These are phyloP conservation scores for Ametastegia equiseti DNA, from an alignment of 2,888 invertebrate genomes.

Conservation along the genomic window DNA sequence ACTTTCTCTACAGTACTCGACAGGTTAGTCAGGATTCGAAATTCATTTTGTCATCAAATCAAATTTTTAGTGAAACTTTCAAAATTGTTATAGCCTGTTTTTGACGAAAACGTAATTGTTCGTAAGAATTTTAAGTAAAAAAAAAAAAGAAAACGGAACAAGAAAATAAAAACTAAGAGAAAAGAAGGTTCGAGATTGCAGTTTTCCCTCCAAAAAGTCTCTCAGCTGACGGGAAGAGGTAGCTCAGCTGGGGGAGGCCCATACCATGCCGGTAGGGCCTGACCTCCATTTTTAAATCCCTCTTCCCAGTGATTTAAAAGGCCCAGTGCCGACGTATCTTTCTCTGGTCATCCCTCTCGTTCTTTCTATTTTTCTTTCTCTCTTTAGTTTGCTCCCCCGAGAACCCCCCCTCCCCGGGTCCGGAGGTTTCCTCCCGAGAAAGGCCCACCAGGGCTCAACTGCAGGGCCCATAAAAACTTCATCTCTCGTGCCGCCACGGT, in stretches of 20 bases:
- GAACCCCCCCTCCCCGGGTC: slow-evolving; percentile 50
- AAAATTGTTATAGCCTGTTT: too few species aligned
- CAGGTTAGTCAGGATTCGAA: too few species aligned
- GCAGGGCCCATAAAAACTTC: slow-evolving; percentile 57
- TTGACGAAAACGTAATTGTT: too few species aligned
- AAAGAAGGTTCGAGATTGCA: not conserved
- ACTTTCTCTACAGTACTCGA: too few species aligned
- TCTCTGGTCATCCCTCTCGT: slow-evolving; percentile 43
- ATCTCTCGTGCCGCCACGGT: slow-evolving; percentile 60
- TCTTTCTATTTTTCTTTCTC: slow-evolving; percentile 50
- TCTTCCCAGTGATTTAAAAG: slow-evolving; percentile 68
- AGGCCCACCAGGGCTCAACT: slow-evolving; percentile 43
- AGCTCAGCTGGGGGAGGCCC: slow-evolving; percentile 47
- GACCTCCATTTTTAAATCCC: slow-evolving; percentile 71
- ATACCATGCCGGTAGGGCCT: slow-evolving; percentile 20
- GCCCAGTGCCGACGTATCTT: slow-evolving; percentile 54
- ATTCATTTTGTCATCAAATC: too few species aligned
- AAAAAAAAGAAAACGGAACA: not conserved
- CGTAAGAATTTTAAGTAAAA: not conserved
- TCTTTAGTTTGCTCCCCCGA: slow-evolving; percentile 47
- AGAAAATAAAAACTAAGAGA: not conserved
- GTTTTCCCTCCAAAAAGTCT: slow-evolving; percentile 43
- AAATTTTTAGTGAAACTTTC: too few species aligned
- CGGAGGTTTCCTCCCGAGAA: slow-evolving; percentile 48
- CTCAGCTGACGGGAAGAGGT: slow-evolving; percentile 45